Evolutionary conservation across 2,888 invertebrate species (phyloP).

Genomic region (Coleophora deauratella): DNA sequence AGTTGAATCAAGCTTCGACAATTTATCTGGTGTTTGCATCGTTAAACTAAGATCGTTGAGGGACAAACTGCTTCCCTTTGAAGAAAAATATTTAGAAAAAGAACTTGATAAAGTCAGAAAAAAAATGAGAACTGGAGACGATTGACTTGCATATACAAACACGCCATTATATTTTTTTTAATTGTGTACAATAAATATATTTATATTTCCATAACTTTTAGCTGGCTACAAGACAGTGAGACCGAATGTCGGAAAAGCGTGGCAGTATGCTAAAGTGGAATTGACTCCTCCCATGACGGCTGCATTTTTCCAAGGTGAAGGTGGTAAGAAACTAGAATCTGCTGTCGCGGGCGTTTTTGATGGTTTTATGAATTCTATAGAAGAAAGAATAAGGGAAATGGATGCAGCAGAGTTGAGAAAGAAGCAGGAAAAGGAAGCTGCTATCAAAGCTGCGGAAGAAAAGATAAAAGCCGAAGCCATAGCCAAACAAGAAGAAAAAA

Average conservation of each 20-base stretch:
- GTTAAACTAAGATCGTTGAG: constrained; percentile 30
- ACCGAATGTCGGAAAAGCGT: constrained; percentile 29
- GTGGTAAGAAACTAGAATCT: constrained; percentile 37
- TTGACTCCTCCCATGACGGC: constrained; percentile 46
- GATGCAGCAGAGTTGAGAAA: constrained; percentile 29
- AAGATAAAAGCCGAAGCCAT: constrained; percentile 32
- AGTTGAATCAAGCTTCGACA: constrained; percentile 31
- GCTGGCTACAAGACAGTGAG: constrained; percentile 31
- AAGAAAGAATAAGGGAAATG: constrained; percentile 30
- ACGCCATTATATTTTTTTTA: too few species aligned
- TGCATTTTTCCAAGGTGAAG: constrained; percentile 33
- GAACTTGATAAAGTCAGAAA: constrained; percentile 40
- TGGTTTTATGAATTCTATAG: constrained; percentile 25
- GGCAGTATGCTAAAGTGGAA: constrained; percentile 59
- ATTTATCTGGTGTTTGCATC: constrained; percentile 21
- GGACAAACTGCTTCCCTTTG: constrained; percentile 33
- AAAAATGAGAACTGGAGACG: constrained; percentile 19
- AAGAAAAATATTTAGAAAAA: constrained; percentile 42
- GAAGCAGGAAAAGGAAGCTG: constrained; percentile 29
- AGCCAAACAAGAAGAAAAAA: constrained; percentile 20
- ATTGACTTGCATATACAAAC: neutral
- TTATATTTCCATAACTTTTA: too few species aligned
- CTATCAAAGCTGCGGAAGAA: constrained; percentile 31
- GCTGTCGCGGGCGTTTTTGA: constrained; percentile 23
- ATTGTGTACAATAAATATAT: too few species aligned